Evolutionary conservation across 1,140 invertebrate species (phyloP).

Genomic region (Rhagoletis zephyria): DNA sequence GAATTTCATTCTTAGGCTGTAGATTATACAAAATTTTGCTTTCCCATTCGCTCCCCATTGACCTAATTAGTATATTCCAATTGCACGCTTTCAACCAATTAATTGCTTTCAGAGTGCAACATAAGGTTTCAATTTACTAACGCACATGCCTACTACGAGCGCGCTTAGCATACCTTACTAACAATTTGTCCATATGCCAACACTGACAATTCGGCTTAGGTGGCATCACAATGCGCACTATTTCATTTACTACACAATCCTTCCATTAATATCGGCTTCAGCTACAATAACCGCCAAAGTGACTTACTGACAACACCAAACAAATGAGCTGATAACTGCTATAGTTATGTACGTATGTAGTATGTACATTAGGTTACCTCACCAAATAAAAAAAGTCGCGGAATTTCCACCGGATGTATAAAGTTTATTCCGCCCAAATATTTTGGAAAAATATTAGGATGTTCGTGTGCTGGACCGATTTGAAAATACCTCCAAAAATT

Average conservation of each 20-base stretch:
- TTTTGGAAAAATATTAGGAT: too few species aligned
- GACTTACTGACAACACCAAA: constrained; percentile 49
- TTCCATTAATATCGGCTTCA: constrained; percentile 45
- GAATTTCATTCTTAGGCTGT: too few species aligned
- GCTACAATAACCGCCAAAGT: constrained; percentile 33
- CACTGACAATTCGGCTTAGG: neutral
- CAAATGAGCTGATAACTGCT: constrained; percentile 40
- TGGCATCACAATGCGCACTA: neutral
- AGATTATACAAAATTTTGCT: too few species aligned
- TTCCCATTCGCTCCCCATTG: neutral
- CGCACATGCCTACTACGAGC: neutral
- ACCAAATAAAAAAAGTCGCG: too few species aligned
- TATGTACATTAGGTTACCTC: too few species aligned
- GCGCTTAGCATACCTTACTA: neutral
- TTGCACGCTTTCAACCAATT: constrained; percentile 42
- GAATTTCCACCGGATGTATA: too few species aligned
- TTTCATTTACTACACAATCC: constrained; percentile 48
- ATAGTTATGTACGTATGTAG: neutral
- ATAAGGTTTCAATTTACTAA: constrained; percentile 34
- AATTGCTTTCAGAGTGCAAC: constrained; percentile 10
- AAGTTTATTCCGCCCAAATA: too few species aligned
- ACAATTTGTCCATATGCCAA: constrained; percentile 26
- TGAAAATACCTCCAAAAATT: too few species aligned
- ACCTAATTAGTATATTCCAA: neutral
- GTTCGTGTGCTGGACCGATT: too few species aligned